phyloP scores from a whole-genome alignment of 2,888 invertebrate genomes.

The Pristionchus mayeri region DNA sequence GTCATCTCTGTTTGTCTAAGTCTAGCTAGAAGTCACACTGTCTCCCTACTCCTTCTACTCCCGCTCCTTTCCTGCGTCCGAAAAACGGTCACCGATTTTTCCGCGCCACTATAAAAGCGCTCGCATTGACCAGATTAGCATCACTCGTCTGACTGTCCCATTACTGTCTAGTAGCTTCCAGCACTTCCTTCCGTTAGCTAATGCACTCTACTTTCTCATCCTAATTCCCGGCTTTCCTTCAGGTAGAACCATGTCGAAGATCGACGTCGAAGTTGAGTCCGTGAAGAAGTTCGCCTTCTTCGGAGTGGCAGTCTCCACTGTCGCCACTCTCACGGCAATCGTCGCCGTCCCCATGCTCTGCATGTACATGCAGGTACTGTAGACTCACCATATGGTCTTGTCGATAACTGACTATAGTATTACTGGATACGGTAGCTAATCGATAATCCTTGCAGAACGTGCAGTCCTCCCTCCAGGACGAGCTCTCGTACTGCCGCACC shows the following conservation, averaged over 20 bases:
- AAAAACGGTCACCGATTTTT: constrained; percentile 18
- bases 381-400: neutral
- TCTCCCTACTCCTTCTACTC: neutral
- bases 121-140: neutral
- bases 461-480: constrained; percentile 45
- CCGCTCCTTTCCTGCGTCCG: neutral
- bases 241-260: constrained; percentile 24
- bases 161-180: neutral
- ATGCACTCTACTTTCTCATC: neutral
- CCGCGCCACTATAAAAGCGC: neutral
- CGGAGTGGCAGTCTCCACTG: constrained; percentile 65
- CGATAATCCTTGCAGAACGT: constrained; percentile 28
- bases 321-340: constrained; percentile 62
- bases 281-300: constrained; percentile 74
- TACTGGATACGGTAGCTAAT: neutral
- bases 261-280: constrained; percentile 67
- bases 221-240: neutral
- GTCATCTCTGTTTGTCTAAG: neutral
- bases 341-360: constrained; percentile 68
- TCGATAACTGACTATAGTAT: constrained; percentile 8
- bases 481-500: constrained; percentile 44
- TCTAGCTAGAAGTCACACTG: neutral
- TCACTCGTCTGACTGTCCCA: neutral
- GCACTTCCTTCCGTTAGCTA: neutral
- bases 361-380: constrained; percentile 58